Percentiles rank a stretch among this genome's conserved stretches.
Conservation (phyloP, 2,797 vertebrate species). For the Manis crassicaudata region DNA sequence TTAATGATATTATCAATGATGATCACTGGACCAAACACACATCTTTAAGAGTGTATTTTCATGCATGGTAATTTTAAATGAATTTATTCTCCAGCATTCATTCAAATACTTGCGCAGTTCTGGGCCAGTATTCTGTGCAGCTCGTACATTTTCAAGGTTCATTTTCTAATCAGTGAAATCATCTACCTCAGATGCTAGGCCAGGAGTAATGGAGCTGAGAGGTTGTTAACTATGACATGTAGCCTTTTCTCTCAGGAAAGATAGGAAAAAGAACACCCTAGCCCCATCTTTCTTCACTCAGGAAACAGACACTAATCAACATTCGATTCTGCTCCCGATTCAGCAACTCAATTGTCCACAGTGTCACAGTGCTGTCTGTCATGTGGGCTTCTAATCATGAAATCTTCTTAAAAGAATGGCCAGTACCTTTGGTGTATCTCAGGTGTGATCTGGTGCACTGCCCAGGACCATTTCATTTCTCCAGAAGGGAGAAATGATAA, state of each 20-base stretch:
- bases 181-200: constrained; percentile 73
- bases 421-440: constrained; percentile 45
- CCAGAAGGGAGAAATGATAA: constrained; percentile 59
- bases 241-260: constrained; percentile 70
- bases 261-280: constrained; percentile 66
- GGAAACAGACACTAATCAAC: constrained; percentile 73
- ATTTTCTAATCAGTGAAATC: constrained; percentile 82
- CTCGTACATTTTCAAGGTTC: constrained; percentile 80
- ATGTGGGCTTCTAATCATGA: constrained; percentile 64
- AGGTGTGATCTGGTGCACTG: constrained; percentile 32
- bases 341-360: constrained; percentile 60
- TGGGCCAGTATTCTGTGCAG: constrained; percentile 63
- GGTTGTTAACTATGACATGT: constrained; percentile 62
- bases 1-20: constrained; percentile 60
- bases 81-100: constrained; percentile 67
- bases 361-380: constrained; percentile 64
- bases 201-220: constrained; percentile 72
- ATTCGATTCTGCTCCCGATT: constrained; percentile 60
- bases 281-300: constrained; percentile 61
- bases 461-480: constrained; percentile 32
- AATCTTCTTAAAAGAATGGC: constrained; percentile 64
- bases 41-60: constrained; percentile 68
- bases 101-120: constrained; percentile 75
- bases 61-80: constrained; percentile 61
- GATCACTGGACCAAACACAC: constrained; percentile 53